A percentile compares a stretch with the other conserved stretches of the same genome.
Evolutionary conservation across 2,797 vertebrate species (phyloP).

Genomic region (Nyctalus aviator): DNA sequence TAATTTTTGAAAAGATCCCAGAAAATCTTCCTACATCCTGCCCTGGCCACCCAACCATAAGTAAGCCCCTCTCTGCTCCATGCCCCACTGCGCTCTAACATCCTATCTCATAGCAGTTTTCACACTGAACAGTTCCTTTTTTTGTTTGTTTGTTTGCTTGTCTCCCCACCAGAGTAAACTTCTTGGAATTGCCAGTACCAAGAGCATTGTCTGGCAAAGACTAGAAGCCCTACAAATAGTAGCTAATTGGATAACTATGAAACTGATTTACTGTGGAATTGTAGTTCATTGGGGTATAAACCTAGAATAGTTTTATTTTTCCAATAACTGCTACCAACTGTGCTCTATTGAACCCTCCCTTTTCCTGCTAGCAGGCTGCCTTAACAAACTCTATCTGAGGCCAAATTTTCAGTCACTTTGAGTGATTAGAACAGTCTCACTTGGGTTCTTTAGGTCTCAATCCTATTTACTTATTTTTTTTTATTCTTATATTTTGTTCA

Average conservation of each 20-base stretch:
- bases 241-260: constrained; percentile 69
- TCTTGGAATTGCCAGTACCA: constrained; percentile 56
- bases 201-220: constrained; percentile 67
- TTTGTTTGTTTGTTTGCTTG: constrained; percentile 53
- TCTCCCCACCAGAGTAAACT: constrained; percentile 62
- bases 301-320: constrained; percentile 74
- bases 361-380: constrained; percentile 62
- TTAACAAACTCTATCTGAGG: constrained; percentile 64
- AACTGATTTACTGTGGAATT: constrained; percentile 72
- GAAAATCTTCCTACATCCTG: background rate
- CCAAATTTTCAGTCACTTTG: constrained; percentile 60
- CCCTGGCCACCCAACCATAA: background rate
- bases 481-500: constrained; percentile 50
- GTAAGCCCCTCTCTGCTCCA: constrained; percentile 5
- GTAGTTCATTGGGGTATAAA: constrained; percentile 69
- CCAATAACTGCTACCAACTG: constrained; percentile 73
- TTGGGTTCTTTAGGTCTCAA: background rate
- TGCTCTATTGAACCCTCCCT: constrained; percentile 56
- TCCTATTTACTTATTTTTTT: constrained; percentile 24
- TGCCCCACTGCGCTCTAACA: background rate
- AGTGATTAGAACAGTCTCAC: constrained; percentile 49
- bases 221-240: constrained; percentile 67
- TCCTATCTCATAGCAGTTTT: constrained; percentile 33
- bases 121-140: constrained; percentile 50
- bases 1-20: background rate